Conservation (phyloP, 2,888 invertebrate genomes). For the Mycalesis mineus region DNA sequence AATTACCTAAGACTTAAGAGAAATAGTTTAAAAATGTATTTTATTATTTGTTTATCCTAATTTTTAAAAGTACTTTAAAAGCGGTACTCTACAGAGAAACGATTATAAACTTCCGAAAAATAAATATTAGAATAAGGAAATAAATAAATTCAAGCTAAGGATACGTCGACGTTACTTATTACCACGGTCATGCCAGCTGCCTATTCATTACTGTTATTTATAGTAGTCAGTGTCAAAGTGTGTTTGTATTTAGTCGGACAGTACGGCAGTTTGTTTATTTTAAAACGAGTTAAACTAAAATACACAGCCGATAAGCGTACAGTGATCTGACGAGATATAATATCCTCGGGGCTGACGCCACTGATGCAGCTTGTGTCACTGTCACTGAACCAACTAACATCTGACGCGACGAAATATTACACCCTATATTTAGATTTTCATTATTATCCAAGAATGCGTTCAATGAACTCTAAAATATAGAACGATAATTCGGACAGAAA, state of each 20-base stretch:
- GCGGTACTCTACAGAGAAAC: background rate
- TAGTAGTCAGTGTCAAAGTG: slow-evolving; percentile 72
- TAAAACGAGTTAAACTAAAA: slow-evolving; percentile 66
- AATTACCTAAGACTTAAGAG: too few species aligned
- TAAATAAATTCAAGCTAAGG: slow-evolving; percentile 67
- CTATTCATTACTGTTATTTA: slow-evolving; percentile 77
- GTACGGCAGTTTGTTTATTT: slow-evolving; percentile 69
- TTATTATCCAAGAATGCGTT: slow-evolving; percentile 51
- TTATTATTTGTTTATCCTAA: too few species aligned
- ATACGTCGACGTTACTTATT: slow-evolving; percentile 70
- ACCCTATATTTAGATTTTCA: slow-evolving; percentile 60
- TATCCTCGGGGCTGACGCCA: slow-evolving; percentile 51
- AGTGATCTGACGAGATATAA: slow-evolving; percentile 47
- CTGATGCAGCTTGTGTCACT: slow-evolving; percentile 57
- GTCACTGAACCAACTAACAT: slow-evolving; percentile 50
- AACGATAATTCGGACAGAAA: slow-evolving; percentile 25
- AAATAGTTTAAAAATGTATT: too few species aligned
- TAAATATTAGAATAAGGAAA: slow-evolving; percentile 69
- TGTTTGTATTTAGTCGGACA: slow-evolving; percentile 70
- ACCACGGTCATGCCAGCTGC: slow-evolving; percentile 63
- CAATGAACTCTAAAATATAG: slow-evolving; percentile 49
- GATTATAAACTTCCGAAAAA: slow-evolving; percentile 48
- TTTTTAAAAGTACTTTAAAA: background rate
- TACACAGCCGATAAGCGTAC: slow-evolving; percentile 67
- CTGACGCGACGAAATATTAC: slow-evolving; percentile 58